Percentiles rank a stretch among this genome's conserved stretches.
Evolutionary conservation across 2,797 vertebrate species (phyloP).

Genomic region (Lates japonicus): DNA sequence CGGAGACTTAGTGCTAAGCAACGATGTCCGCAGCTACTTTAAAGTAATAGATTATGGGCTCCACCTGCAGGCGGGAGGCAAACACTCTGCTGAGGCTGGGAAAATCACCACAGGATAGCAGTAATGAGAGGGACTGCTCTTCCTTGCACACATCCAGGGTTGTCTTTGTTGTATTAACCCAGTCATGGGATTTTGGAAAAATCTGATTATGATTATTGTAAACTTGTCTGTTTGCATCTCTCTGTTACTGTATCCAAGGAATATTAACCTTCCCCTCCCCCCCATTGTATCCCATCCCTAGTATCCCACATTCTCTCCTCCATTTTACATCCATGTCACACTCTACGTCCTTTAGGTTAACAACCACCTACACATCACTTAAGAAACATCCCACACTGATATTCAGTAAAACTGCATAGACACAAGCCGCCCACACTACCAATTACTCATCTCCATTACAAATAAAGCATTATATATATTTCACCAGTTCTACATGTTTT

Average conservation of each 20-base stretch:
- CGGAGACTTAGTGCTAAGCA: slow-evolving; percentile 1
- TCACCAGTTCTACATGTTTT: not conserved
- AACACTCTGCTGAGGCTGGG: not conserved
- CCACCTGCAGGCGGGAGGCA: slow-evolving; percentile 3
- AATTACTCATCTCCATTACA: slow-evolving; percentile 10
- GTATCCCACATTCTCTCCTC: not conserved
- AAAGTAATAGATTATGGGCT: not conserved
- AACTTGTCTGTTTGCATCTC: not conserved
- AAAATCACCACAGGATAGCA: not conserved
- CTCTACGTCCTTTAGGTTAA: not conserved
- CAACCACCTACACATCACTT: not conserved
- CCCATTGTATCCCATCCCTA: not conserved
- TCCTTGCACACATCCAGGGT: not conserved
- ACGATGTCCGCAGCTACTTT: not conserved
- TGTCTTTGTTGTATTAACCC: not conserved
- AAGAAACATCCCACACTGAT: slow-evolving; percentile 13
- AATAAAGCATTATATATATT: slow-evolving; percentile 9
- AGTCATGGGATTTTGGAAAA: not conserved
- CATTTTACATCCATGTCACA: no score
- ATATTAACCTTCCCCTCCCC: not conserved
- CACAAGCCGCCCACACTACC: not conserved
- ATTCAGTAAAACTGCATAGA: not conserved
- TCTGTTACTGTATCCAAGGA: not conserved
- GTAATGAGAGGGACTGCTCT: not conserved
- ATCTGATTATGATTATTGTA: not conserved